Base-by-base conservation (phyloP, 1,140 invertebrate species). In the Brachionus angularis region DNA sequence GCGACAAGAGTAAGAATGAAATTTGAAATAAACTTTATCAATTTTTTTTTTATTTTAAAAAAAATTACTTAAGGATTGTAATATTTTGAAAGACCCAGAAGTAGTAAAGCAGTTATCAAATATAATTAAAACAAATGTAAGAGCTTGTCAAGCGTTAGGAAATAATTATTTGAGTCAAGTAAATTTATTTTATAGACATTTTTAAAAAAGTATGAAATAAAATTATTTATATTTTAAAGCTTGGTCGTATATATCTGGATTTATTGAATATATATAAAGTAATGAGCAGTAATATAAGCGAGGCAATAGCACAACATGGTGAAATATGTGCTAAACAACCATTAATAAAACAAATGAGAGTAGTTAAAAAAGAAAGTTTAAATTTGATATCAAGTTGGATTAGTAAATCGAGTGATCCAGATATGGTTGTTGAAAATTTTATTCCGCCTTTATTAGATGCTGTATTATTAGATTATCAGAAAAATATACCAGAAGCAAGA, bases 241-340 rank as follows among this genome's bases (percentile, higher is more conserved):
- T 86, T 76, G 76, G 73, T 50, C 70, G 61, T 44, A 52, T 46
- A 31, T 73, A 55, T 52, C 85, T 97, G 77, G 96, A 98, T 82
- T 97, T 98, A 94, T 83, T 99, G 67, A 97, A 96, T 85, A 91
- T 99, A 64, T 99, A 99, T 84, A 98, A 98, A 78, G 94, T 91
- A 55, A 97, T 97, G 89, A 96, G 92, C 79, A 91, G 94, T 80
- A 98, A 98, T 83, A 97, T 99, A 76, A 94, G 88, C 77, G 89
- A 91, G 82, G 94, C 95, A 39, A 96, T 98, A 78, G 86, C 90
- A 71, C 82, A 93, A 69, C 94, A 98, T 84, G 95, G 95, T 18
- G 93, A 98, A 78, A 86, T 85, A 75, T 94, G 98, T 10, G 95
- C 92, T 74, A 96, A 97, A 80, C 94, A 98, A 81, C 94, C 93